Base-by-base conservation (phyloP, 2,113 vertebrate species). In the Megatriorchis doriae region DNA sequence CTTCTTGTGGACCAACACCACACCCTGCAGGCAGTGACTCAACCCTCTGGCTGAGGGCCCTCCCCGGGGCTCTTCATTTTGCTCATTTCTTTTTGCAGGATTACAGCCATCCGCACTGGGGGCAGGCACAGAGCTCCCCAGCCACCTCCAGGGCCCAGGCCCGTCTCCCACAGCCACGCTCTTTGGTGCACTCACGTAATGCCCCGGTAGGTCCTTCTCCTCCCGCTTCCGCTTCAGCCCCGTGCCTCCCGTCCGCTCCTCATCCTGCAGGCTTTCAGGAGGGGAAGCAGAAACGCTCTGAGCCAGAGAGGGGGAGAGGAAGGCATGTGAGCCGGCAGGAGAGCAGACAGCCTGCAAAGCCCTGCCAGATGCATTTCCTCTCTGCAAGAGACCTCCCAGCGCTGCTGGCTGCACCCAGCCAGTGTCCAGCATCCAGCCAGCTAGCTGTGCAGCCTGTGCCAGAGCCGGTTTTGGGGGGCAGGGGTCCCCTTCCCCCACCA, bases 241-340 rank as follows among this genome's bases (percentile, higher is more conserved):
- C 0, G 36, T 5, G 2, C 88, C 45, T 4, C 92, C 86, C 0
- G 6, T 31, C 52, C 10, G 95, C 50, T 98, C 98, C 83, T 96
- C 95, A 0, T 92, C 98, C 70, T 47, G 96, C 32, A 72, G 86
- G 68, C 98, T 98, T 85, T 97, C 98, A 0, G 97, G 86, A 25
- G 97, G 96, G 3, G 98, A 98, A 1, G 96, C 90, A 3, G 97
- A 98, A 7, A 45, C 5, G 2, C 98, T 98, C 98, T 98, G 93
- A 16, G 50, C 25, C 20, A 55, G 38, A 66, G 29, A 61, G 5
- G 18, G n/a, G 38, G 26, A 63, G 43, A 79, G 32, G 47, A 61
- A 40, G 26, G 47, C 1, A 6, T 8, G 34, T 77, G 85, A 93
- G 61, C 32, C 7, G 3, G 21, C 2, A 2, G 3, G 8, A 43